A percentile compares a stretch with the other conserved stretches of the same genome.
Evolutionary conservation across 2,888 invertebrate species (phyloP).

Genomic region (Neoitamus cyanurus): DNA sequence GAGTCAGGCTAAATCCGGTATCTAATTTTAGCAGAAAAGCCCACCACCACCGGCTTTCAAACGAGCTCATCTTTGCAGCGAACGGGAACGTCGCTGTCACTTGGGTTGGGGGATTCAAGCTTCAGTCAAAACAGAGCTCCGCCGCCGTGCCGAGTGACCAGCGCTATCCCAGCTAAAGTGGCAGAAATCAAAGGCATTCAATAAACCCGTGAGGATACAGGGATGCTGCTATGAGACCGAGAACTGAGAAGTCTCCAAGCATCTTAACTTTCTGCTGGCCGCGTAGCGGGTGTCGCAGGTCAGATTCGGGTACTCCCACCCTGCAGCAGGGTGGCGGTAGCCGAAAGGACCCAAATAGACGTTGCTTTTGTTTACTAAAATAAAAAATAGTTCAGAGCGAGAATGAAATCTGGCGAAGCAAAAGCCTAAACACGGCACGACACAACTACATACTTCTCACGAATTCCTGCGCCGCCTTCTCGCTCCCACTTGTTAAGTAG

Average conservation of each 20-base stretch:
- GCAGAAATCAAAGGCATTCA: neutral
- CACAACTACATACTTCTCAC: neutral
- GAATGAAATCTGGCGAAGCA: neutral
- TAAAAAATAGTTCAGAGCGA: constrained; percentile 16
- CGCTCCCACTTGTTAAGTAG: neutral
- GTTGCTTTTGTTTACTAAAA: constrained; percentile 4
- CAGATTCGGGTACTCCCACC: neutral
- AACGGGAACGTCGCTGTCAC: neutral
- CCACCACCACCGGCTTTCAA: neutral
- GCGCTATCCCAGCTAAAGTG: neutral
- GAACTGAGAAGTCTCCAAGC: neutral
- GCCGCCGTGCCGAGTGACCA: neutral
- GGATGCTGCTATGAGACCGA: neutral
- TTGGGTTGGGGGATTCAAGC: neutral
- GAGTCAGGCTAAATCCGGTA: neutral
- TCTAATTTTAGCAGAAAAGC: neutral
- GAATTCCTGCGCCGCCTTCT: neutral
- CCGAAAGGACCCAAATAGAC: neutral
- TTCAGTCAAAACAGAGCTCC: neutral
- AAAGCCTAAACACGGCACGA: neutral
- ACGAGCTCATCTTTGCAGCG: neutral
- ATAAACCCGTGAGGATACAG: neutral
- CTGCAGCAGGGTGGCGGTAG: neutral
- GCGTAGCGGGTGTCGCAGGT: neutral
- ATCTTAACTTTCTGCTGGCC: neutral